phyloP scores from a whole-genome alignment of 2,888 invertebrate genomes.

The Eupithecia insigniata region DNA sequence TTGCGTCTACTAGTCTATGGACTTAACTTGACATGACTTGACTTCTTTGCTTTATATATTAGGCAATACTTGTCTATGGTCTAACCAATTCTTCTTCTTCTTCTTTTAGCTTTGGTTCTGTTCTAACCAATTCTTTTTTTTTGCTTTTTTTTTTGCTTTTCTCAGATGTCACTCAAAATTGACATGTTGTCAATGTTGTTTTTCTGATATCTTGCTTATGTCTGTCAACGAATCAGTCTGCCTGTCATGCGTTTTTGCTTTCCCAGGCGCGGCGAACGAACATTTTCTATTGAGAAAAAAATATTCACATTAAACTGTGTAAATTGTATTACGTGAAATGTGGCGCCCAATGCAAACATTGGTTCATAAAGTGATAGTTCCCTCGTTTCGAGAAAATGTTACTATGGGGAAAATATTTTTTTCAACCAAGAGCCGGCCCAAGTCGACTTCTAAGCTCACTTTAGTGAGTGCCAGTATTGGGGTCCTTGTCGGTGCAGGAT shows the following conservation, averaged over 20 bases:
- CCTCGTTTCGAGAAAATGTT: slow-evolving; percentile 64
- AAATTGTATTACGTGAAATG: slow-evolving; percentile 56
- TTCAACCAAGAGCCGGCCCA: slow-evolving; percentile 68
- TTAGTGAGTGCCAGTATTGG: slow-evolving; percentile 85
- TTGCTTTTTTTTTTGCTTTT: no score
- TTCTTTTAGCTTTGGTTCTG: no score
- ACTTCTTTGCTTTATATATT: no score
- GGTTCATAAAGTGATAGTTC: slow-evolving; percentile 64
- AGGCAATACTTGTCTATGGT: slow-evolving; percentile 6
- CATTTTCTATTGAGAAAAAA: neutral
- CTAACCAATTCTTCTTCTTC: neutral
- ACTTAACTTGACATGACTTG: no score
- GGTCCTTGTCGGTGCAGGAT: slow-evolving; percentile 81
- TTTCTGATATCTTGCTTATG: no score
- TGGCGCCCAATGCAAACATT: slow-evolving; percentile 72
- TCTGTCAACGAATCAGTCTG: no score
- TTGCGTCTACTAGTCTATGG: slow-evolving; percentile 5
- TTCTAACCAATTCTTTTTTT: no score
- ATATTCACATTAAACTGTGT: neutral
- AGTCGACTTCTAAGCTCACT: slow-evolving; percentile 78
- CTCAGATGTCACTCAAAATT: no score
- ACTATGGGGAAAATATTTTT: slow-evolving; percentile 61
- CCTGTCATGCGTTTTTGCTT: neutral
- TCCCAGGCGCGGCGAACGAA: neutral
- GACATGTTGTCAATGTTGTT: no score